Base-by-base conservation (phyloP, 2,113 vertebrate genomes). In the Apus apus region DNA sequence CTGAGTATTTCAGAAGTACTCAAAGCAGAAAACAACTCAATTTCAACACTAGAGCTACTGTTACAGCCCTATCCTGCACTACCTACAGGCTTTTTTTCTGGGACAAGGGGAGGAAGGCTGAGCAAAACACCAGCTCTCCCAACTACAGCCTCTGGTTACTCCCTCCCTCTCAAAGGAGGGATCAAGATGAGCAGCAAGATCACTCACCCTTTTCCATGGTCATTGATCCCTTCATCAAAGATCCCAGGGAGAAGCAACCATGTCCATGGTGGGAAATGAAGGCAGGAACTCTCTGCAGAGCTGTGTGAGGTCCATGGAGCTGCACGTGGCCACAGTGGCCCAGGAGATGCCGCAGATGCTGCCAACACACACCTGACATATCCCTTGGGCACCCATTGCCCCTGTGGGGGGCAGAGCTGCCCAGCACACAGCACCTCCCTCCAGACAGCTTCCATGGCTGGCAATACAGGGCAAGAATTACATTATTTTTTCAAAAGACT, bases 111-210 rank as follows among this genome's bases (percentile, higher is more conserved):
- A 34, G 7, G 14, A 17, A 48, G 16, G 32, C 51, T 5, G 20
- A 73, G 38, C 60, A 50, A 34, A 43, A 30, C 43, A 7, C 29
- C 2, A 0, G 3, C 13, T 60, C 22, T 15, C 12, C 19, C 9
- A 3, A 3, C 3, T 13, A 14, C 53, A 0, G 0, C 64, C n/a
- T 29, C 29, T 26, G 3, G 0, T 29, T 13, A 30, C 36, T 11
- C 53, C 65, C 23, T 5, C 30, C 61, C 27, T 53, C 58, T 1
- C 36, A 4, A 15, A 18, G 20, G 21, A 30, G 13, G 2, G 38
- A 38, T 38, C 38, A 38, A 1, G 21, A 40, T 25, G n/a, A 48
- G 72, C 61, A 74, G 54, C 0, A 0, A 51, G 48, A 15, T 20
- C 71, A 72, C 85, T 92, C 70, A 85, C 93, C 65, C 40, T 30